phyloP scores from a whole-genome alignment of 2,113 vertebrate genomes.

The Chascanopsetta lugubris region DNA sequence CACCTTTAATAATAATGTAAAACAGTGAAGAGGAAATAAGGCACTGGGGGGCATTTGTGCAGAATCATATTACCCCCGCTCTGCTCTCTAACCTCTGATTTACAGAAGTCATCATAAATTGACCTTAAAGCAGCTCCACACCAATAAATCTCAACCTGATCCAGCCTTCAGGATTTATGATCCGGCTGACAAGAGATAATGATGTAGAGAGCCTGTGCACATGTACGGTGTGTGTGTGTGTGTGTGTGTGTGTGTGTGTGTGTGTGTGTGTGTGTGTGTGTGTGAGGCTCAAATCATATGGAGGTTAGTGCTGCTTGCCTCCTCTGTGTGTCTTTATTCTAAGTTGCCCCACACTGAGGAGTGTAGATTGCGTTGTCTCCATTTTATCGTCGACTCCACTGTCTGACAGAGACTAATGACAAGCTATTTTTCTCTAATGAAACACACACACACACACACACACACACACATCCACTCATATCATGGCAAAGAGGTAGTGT shows the following conservation, averaged over 20 bases:
- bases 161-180: conserved; percentile 36
- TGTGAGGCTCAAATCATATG: not conserved
- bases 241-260: not conserved
- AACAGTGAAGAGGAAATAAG: conserved; percentile 2
- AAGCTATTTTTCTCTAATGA: conserved; percentile 5
- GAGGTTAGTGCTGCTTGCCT: conserved; percentile 9
- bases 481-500: conserved; percentile 10
- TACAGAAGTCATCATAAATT: conserved; percentile 41
- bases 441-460: conserved; percentile 24
- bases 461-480: not conserved
- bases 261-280: not conserved
- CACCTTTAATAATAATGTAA: too few relatives aligned
- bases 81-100: conserved; percentile 32
- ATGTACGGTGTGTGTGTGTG: not conserved
- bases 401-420: conserved; percentile 32
- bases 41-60: conserved; percentile 4
- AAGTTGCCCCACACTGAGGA: not conserved
- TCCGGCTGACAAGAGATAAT: conserved; percentile 26
- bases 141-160: conserved; percentile 54
- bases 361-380: conserved; percentile 1
- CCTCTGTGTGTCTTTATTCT: not conserved
- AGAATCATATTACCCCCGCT: conserved; percentile 14
- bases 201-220: conserved; percentile 15
- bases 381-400: conserved; percentile 20
- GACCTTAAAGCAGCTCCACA: conserved; percentile 22